Percentiles rank a stretch among this genome's conserved stretches.
Evolutionary conservation across 2,113 vertebrate genomes (phyloP).

Genomic region (Hystrix brachyura): DNA sequence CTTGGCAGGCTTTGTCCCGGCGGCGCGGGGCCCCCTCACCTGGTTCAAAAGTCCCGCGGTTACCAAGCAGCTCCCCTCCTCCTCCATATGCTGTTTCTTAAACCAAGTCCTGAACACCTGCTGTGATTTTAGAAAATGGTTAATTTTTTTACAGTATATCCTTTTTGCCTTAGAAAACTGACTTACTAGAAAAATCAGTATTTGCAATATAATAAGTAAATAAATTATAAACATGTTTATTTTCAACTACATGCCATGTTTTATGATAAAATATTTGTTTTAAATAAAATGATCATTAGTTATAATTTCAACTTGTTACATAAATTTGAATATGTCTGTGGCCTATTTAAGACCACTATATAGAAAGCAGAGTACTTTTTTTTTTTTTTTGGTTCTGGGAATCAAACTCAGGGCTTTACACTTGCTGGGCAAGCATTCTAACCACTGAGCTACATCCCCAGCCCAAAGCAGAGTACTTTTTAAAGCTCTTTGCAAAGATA

Average conservation of each 20-base stretch:
- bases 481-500: not conserved
- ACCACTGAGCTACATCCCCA: no score
- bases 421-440: no score
- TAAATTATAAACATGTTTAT: not conserved
- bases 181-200: conserved; percentile 27
- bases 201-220: conserved; percentile 4
- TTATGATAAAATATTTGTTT: conserved; percentile 2
- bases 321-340: not conserved
- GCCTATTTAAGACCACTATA: not conserved
- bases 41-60: no score
- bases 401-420: no score
- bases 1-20: no score
- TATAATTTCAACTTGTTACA: not conserved
- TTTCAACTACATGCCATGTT: not conserved
- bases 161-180: not conserved
- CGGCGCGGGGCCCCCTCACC: no score
- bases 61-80: no score
- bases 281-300: conserved; percentile 28
- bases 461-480: not conserved
- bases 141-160: not conserved
- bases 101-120: not conserved
- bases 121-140: not conserved
- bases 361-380: not conserved
- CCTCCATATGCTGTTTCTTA: not conserved
- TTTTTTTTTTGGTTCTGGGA: no score